Conservation (phyloP, 2,888 invertebrate genomes). For the Leptopterna dolabrata region DNA sequence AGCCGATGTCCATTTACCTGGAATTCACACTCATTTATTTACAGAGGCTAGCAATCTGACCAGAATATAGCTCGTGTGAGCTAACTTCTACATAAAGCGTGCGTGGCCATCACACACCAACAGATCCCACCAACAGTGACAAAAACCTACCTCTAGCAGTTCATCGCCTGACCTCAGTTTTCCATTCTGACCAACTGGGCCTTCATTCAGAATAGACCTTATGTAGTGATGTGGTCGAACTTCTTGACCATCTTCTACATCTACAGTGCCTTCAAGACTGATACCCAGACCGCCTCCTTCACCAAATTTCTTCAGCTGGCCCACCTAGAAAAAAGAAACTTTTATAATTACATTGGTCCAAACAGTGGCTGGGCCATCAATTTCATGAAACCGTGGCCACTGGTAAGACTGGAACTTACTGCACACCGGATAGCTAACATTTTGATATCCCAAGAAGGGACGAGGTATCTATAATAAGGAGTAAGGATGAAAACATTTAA, state of each 20-base stretch:
- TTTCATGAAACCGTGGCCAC: too few relatives aligned
- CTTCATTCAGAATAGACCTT: constrained; percentile 95
- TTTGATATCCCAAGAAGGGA: too few relatives aligned
- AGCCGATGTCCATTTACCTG: constrained; percentile 92
- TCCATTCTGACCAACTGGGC: constrained; percentile 94
- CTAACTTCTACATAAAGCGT: too few relatives aligned
- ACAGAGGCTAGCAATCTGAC: too few relatives aligned
- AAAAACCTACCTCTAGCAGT: constrained; percentile 76
- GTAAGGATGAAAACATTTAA: too few relatives aligned
- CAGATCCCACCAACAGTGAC: too few relatives aligned
- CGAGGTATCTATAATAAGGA: too few relatives aligned
- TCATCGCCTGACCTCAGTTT: constrained; percentile 94
- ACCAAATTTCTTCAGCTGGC: constrained; percentile 91
- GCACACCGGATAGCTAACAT: too few relatives aligned
- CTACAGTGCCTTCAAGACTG: constrained; percentile 97
- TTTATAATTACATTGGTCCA: neutral
- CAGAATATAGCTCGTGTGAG: too few relatives aligned
- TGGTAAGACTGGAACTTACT: too few relatives aligned
- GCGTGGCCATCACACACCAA: too few relatives aligned
- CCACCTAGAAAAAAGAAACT: constrained; percentile 73
- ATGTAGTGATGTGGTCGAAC: constrained; percentile 99
- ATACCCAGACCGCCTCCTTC: constrained; percentile 95
- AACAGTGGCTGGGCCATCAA: too few relatives aligned
- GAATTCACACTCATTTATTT: neutral
- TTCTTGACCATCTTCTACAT: constrained; percentile 96